phyloP scores from a whole-genome alignment of 2,888 invertebrate genomes.

The Chymomyza procnemis region DNA sequence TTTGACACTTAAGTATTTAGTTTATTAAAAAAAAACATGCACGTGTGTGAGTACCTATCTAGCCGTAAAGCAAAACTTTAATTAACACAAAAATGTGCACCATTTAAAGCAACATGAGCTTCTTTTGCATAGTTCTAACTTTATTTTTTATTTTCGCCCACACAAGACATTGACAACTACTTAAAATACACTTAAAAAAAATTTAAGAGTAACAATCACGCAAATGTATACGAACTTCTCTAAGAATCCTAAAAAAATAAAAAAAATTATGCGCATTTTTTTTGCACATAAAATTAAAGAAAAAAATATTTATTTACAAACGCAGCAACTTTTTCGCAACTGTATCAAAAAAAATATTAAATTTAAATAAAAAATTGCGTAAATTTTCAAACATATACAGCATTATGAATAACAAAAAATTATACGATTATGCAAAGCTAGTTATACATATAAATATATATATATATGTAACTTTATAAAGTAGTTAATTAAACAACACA shows the following conservation, averaged over 20 bases:
- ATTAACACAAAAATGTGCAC: constrained; percentile 8
- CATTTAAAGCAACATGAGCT: constrained; percentile 38
- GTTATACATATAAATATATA: constrained; percentile 53
- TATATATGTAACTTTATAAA: constrained; percentile 55
- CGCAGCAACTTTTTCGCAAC: constrained; percentile 44
- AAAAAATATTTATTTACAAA: constrained; percentile 62
- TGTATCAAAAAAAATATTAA: constrained; percentile 13
- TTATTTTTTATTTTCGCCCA: background rate
- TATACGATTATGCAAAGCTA: constrained; percentile 61
- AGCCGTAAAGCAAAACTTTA: background rate
- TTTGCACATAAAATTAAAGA: constrained; percentile 52
- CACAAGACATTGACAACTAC: background rate
- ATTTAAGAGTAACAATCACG: constrained; percentile 57
- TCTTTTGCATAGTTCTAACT: constrained; percentile 40
- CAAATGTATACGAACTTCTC: constrained; percentile 76
- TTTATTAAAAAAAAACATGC: constrained; percentile 24
- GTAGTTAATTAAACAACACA: constrained; percentile 68
- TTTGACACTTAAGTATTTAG: constrained; percentile 62
- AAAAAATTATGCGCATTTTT: constrained; percentile 50
- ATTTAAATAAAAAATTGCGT: constrained; percentile 8
- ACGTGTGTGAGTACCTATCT: constrained; percentile 4
- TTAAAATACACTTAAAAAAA: constrained; percentile 43
- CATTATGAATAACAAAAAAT: constrained; percentile 45
- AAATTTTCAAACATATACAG: constrained; percentile 59
- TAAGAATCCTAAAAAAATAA: constrained; percentile 50